These are phyloP conservation scores for Microplitis deprimator DNA, from an alignment of 2,888 invertebrate genomes.

Conservation along the genomic window DNA sequence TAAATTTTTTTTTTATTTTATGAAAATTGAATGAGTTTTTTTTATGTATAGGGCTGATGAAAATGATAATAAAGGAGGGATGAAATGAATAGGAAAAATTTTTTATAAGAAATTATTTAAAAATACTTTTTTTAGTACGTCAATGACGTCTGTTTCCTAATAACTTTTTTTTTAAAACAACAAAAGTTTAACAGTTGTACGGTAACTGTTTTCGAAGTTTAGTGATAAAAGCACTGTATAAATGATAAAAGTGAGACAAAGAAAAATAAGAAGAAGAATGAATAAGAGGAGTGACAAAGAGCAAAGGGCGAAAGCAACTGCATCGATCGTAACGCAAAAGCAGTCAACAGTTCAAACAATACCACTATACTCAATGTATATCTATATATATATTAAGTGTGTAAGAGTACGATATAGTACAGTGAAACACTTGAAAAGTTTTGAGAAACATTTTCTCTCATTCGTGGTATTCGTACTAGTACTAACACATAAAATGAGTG, in stretches of 20 bases:
- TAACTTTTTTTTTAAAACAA: not conserved
- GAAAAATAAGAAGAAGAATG: not conserved
- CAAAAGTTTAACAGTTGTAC: not conserved
- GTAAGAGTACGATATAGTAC: not conserved
- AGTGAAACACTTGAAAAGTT: constrained; percentile 21
- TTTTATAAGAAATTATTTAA: not conserved
- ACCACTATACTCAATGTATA: constrained; percentile 1
- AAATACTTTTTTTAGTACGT: not conserved
- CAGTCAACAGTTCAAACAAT: constrained; percentile 27
- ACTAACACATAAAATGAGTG: not conserved
- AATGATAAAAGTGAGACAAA: not conserved
- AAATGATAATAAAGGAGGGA: too few species aligned
- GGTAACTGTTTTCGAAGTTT: not conserved
- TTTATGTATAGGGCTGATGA: too few species aligned
- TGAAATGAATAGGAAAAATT: too few species aligned
- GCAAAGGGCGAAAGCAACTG: constrained; percentile 21
- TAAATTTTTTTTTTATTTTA: too few species aligned
- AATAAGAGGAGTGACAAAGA: constrained; percentile 12
- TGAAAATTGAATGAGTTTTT: too few species aligned
- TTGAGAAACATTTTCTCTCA: constrained; percentile 5
- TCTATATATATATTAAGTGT: not conserved
- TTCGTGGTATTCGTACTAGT: not conserved
- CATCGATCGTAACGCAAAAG: constrained; percentile 30
- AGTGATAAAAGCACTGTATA: not conserved
- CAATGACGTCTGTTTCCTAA: not conserved